Evolutionary conservation across 2,888 invertebrate genomes (phyloP), one percentile per base, ranked within the genome.

Genomic region (Macropis europaea): DNA sequence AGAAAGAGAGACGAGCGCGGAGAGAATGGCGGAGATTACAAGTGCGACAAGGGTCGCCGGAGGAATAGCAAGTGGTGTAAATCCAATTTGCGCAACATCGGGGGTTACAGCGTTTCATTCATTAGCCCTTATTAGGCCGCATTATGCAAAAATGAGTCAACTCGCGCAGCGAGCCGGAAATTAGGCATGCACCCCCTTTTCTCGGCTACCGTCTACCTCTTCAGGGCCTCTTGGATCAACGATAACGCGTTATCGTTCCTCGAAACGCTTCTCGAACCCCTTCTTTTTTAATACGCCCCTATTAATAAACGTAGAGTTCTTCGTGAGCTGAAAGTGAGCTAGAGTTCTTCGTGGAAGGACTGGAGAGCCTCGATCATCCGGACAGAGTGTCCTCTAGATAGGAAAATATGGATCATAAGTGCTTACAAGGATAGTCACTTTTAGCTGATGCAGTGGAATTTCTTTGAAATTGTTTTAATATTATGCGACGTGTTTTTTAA

Each of bases 111-210:
- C 74, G 73, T 84, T 86, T 82, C 84, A 82, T 86, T 87, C 82
- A 85, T 87, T 87, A 87, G 81, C 77, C 74, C 85, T 86, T 85
- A 86, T 86, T 87, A 85, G 82, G 80, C 79, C 81, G 79, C 81
- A 84, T 86, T 87, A 87, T 87, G 86, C 85, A 83, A 86, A 84
- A 86, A 86, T 85, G 83, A 85, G 82, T 81, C 79, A 81, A 79
- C 82, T 78, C 63, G 72, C 74, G 66, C 72, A 76, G 62, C 79
- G 75, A 81, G 53, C 73, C 74, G 81, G 79, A 84, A 85, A 85
- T 84, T 83, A 82, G 75, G 43, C 72, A 45, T 30, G 24, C 30
- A 53, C 38, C 53, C 13, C 50, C 15, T 61, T 50, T 50, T 17
- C 19, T 13, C 53, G 24, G 52, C 42, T 36, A 1, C 9, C 4